Evolutionary conservation across 2,113 vertebrate species (phyloP), one percentile per base, ranked within the genome.

Genomic region (Tupaia tana): DNA sequence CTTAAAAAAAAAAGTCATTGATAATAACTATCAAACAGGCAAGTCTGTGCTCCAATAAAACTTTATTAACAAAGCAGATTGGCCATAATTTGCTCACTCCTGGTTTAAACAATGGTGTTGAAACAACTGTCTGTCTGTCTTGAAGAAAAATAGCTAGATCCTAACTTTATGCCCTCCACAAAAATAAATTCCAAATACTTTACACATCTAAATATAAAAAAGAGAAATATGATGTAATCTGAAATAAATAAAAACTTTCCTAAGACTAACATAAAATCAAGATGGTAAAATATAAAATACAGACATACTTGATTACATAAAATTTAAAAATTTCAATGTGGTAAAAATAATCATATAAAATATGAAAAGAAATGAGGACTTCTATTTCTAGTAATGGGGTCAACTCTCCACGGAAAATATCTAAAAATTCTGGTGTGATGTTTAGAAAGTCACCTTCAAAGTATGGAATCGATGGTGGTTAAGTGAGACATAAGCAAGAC

Each of bases 141-240:
- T 86, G 29, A 95, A 90, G 66, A 10, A 86, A 69, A 90, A 81
- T 31, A 56, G 52, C 52, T 52, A 84, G 34, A 81, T 43, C 29
- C 34, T 90, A 81, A 93, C 11, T 87, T 82, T 56, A 82, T 56
- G 43, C 15, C 58, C 43, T 7, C 75, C 54, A 82, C 59, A 93
- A 89, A 93, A 89, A 63, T 63, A 83, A 94, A 58, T 66, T 89
- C 25, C 43, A 89, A 16, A 77, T 69, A 69, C 8, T 81, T 75
- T 86, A 81, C 75, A 86, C 18, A 86, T 58, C 59, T 85, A 80
- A 80, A 74, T 82, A 43, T 86, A 86, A 85, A 73, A 89, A 95
- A 80, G 0, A 66, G 52, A 66, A 66, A 58, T 52, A 77, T 22
- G 66, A 43, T 20, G 20, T 9, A 93, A 91, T 87, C 86, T 54